These are phyloP conservation scores for Meloidogyne chitwoodi DNA, from an alignment of 1,140 invertebrate genomes.

Conservation along the genomic window DNA sequence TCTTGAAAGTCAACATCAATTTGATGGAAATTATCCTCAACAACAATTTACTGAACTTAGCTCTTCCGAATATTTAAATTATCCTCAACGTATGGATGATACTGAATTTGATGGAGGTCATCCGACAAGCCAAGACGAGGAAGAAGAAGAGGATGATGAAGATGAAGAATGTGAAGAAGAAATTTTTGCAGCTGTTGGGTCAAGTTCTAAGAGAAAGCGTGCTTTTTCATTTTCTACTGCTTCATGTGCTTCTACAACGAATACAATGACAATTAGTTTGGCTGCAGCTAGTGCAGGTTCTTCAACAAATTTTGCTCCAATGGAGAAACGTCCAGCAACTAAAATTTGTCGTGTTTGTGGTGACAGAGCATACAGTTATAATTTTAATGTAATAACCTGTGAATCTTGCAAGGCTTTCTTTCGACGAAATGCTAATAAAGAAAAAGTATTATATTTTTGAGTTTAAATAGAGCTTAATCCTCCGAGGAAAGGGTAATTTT, in stretches of 20 bases:
- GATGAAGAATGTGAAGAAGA: background rate
- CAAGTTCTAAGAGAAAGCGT: constrained; percentile 5
- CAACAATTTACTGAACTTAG: background rate
- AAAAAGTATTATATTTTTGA: background rate
- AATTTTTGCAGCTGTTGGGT: background rate
- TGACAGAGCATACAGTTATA: constrained; percentile 81
- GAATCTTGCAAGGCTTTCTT: constrained; percentile 98
- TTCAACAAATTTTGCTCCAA: constrained; percentile 16
- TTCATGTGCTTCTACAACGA: constrained; percentile 13
- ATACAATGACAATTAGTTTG: constrained; percentile 17
- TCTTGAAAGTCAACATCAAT: background rate
- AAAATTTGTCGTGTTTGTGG: constrained; percentile 80
- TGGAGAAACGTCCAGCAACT: constrained; percentile 49
- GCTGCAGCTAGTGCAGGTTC: background rate
- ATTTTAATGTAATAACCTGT: constrained; percentile 81
- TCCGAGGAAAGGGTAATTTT: too few relatives aligned
- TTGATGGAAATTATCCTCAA: background rate
- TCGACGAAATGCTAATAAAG: constrained; percentile 74
- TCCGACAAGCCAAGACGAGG: background rate
- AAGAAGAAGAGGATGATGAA: constrained; percentile 1
- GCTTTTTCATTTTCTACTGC: constrained; percentile 21
- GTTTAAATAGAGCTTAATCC: too few relatives aligned
- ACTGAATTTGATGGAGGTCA: background rate
- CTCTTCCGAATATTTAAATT: background rate
- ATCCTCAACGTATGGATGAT: background rate